phyloP scores from a whole-genome alignment of 2,888 invertebrate genomes.

The Liodrosophila aerea region DNA sequence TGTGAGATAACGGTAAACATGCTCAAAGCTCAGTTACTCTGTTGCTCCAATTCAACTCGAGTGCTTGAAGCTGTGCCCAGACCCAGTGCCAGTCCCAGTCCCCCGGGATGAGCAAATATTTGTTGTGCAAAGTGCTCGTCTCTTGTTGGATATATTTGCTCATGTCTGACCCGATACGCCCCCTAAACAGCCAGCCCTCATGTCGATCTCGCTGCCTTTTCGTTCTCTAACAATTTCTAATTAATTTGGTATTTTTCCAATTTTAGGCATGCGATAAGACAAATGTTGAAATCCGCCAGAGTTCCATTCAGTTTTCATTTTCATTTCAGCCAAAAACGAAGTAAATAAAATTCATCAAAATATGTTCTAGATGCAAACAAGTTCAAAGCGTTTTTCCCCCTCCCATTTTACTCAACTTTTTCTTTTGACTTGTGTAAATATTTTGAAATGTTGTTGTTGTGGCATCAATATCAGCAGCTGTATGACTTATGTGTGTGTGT shows the following conservation, averaged over 20 bases:
- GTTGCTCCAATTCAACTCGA: not conserved
- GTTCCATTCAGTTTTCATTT: conserved; percentile 11
- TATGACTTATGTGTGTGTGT: conserved; percentile 34
- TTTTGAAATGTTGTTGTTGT: conserved; percentile 37
- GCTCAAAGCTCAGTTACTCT: conserved; percentile 3
- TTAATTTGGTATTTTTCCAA: conserved; percentile 55
- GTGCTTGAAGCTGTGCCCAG: conserved; percentile 21
- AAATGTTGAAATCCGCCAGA: conserved; percentile 37
- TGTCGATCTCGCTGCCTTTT: not conserved
- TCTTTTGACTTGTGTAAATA: conserved; percentile 39
- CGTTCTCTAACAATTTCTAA: conserved; percentile 28
- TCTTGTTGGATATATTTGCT: conserved; percentile 60
- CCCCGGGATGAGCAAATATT: conserved; percentile 44
- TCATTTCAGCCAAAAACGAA: conserved; percentile 25
- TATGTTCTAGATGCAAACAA: conserved; percentile 18
- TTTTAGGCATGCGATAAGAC: conserved; percentile 55
- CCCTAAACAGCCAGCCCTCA: not conserved
- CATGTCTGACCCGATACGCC: conserved; percentile 45
- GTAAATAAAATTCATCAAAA: conserved; percentile 43
- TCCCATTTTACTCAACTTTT: not conserved
- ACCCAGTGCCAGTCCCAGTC: not conserved
- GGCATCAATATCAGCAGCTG: conserved; percentile 36
- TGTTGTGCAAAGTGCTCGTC: conserved; percentile 51
- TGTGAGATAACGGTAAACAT: conserved; percentile 54
- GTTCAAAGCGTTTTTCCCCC: conserved; percentile 49